Evolutionary conservation across 1,140 invertebrate genomes (phyloP), one percentile per base, ranked within the genome.

Genomic region (Drosophila asahinai): DNA sequence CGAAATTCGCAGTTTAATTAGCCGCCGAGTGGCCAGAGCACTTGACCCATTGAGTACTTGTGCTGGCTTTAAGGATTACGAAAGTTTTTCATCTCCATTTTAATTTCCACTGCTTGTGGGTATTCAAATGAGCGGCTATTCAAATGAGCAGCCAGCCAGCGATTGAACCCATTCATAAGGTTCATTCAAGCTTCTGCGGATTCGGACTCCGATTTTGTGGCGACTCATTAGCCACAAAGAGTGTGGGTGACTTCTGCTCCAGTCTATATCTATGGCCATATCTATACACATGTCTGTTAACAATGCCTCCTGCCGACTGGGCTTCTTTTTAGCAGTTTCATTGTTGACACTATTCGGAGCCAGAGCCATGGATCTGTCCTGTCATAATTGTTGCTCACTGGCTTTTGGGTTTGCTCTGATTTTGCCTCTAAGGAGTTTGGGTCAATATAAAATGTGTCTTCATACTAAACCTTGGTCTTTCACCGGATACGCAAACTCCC

Each of bases 331-430:
- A 81, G 84, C 84, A 66, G 79, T 73, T 89, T 89, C 84, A 89
- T 89, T 89, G 84, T 89, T 89, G 86, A 87, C 81, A 89, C 81
- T 87, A 78, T 80, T 71, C 52, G n/a, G 0, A 55, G 30, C 3
- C 7, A 4, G 7, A 52, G 57, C 36, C 48, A 45, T 60, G 81
- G 81, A 89, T 87, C 73, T 87, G 84, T 83, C 73, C 81, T 83
- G 83, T 87, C 83, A 87, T 84, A 87, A 87, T 87, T 87, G 84
- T 90, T 86, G 84, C 83, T 83, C 65, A 65, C 81, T 66, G 49
- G 54, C 38, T 25, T 72, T 71, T 51, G 3, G 25, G 25, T 45
- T 49, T 72, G 58, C 66, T 79, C 48, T 51, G 9, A 33, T 49
- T 79, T 83, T 54, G 55, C 63, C 54, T 61, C 73, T 59, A 62